Percentiles rank a stretch among this genome's conserved stretches.
Evolutionary conservation across 2,888 invertebrate genomes (phyloP).

Genomic region (Ophion obscuratus): DNA sequence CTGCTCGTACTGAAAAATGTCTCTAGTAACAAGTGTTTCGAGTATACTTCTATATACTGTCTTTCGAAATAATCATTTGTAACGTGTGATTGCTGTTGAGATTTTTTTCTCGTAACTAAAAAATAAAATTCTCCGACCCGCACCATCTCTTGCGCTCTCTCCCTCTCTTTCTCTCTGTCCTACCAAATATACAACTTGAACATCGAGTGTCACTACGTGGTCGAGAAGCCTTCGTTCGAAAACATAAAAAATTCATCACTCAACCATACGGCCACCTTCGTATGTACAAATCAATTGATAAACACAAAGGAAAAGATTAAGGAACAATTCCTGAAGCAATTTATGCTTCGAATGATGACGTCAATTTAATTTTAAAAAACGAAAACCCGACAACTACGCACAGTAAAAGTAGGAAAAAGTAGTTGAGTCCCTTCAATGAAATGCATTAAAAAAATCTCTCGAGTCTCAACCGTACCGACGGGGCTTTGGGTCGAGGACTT

Average conservation of each 20-base stretch:
- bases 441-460: neutral
- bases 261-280: neutral
- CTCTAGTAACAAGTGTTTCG: constrained; percentile 38
- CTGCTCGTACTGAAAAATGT: constrained; percentile 31
- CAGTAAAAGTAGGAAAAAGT: too few relatives aligned
- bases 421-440: too few relatives aligned
- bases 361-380: neutral
- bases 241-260: neutral
- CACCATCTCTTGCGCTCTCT: neutral
- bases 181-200: too few relatives aligned
- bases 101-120: neutral
- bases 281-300: neutral
- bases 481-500: neutral
- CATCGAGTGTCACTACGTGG: too few relatives aligned
- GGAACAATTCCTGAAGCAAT: constrained; percentile 31
- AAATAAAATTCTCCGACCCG: too few relatives aligned
- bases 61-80: constrained; percentile 12
- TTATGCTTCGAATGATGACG: constrained; percentile 50
- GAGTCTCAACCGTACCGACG: too few relatives aligned
- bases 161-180: too few relatives aligned
- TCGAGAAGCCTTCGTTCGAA: too few relatives aligned
- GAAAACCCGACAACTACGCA: neutral
- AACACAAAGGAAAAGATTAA: constrained; percentile 27
- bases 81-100: neutral
- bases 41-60: constrained; percentile 13